These are phyloP conservation scores for Drosophila varians DNA, from an alignment of 1,140 invertebrate species.

Conservation along the genomic window DNA sequence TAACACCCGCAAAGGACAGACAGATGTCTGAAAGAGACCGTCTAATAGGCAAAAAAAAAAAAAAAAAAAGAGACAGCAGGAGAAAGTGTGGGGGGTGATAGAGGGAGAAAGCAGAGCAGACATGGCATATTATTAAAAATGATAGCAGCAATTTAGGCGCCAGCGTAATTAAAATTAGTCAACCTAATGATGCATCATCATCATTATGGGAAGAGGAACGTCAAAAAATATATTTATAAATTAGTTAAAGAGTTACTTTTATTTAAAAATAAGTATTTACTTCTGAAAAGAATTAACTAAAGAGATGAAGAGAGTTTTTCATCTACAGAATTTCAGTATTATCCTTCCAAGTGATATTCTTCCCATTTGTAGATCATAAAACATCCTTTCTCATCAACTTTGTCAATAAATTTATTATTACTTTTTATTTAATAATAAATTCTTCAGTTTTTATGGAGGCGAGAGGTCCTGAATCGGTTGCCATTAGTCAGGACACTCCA, in stretches of 20 bases:
- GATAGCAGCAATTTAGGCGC: conserved; percentile 76
- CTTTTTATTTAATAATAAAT: too few species aligned
- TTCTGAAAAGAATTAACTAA: too few species aligned
- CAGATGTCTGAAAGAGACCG: conserved; percentile 25
- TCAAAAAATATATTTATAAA: background rate
- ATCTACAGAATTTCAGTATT: too few species aligned
- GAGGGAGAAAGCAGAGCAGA: conserved; percentile 8
- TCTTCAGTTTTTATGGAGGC: background rate
- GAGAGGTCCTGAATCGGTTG: background rate
- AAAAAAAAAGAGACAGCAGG: conserved; percentile 6
- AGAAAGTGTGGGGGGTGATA: background rate
- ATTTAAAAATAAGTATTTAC: background rate
- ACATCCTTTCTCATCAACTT: too few species aligned
- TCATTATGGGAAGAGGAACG: conserved; percentile 34
- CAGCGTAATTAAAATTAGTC: conserved; percentile 79
- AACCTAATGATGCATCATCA: conserved; percentile 80
- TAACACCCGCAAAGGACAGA: conserved; percentile 57
- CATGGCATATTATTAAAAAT: conserved; percentile 77
- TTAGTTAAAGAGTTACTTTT: background rate
- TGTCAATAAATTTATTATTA: too few species aligned
- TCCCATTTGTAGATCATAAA: too few species aligned
- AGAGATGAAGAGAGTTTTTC: too few species aligned
- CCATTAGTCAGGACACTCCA: conserved; percentile 20
- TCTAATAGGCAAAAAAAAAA: conserved; percentile 6
- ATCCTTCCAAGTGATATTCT: too few species aligned